Percentiles rank a stretch among this genome's conserved stretches.
phyloP scores from a whole-genome alignment of 2,797 vertebrate species.

The Onychomys arenicola region DNA sequence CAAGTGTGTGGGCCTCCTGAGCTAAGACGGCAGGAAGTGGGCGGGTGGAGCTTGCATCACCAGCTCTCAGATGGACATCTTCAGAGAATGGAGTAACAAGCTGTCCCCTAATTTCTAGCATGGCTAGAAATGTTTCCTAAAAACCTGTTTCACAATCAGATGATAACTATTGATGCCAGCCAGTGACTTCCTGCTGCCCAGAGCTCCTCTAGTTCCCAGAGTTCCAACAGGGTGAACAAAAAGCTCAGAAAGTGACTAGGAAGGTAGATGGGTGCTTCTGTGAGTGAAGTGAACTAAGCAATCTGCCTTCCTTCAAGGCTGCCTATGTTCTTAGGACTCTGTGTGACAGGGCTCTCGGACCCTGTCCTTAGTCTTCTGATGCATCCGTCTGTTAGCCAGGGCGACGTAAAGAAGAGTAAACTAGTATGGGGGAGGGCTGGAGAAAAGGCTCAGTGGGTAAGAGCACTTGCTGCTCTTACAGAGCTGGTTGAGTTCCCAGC shows the following conservation, averaged over 20 bases:
- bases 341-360: neutral
- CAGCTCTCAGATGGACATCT: neutral
- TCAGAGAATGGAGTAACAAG: conserved; percentile 42
- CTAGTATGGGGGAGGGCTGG: neutral
- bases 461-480: neutral
- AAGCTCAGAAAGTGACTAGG: neutral
- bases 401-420: neutral
- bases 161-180: neutral
- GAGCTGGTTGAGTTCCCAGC: neutral
- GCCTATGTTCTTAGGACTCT: neutral
- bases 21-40: neutral
- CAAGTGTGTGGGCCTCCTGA: neutral
- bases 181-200: conserved; percentile 6
- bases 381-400: neutral
- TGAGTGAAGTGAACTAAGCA: neutral
- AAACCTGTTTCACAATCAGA: conserved; percentile 6
- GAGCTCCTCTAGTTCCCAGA: neutral
- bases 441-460: neutral
- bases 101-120: neutral
- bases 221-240: neutral
- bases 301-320: neutral
- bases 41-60: neutral
- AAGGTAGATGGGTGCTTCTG: neutral
- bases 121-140: conserved; percentile 18
- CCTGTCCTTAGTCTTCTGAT: neutral